phyloP scores from a whole-genome alignment of 2,888 invertebrate species.

The Brachyopa scutellaris region DNA sequence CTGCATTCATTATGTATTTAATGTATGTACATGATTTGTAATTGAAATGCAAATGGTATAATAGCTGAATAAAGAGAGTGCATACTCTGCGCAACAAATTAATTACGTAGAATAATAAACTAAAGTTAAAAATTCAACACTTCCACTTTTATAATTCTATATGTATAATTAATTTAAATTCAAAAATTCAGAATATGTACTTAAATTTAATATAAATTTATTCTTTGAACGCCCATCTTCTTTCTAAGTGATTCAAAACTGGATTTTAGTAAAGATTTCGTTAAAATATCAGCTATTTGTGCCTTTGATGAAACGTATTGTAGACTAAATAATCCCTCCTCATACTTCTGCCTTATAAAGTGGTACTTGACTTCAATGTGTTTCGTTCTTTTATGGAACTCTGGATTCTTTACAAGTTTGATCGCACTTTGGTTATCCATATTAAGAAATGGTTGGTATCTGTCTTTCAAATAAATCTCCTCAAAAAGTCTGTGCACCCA shows the following conservation, averaged over 20 bases:
- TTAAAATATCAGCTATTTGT: background rate
- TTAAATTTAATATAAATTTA: background rate
- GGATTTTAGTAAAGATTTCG: background rate
- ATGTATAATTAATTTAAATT: too few species aligned
- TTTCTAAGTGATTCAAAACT: background rate
- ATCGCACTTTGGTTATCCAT: conserved; percentile 74
- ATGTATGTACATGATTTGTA: too few species aligned
- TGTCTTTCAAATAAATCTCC: background rate
- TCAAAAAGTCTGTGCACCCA: conserved; percentile 25
- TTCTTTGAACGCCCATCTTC: background rate
- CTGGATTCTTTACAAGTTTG: conserved; percentile 3
- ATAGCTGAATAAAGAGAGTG: too few species aligned
- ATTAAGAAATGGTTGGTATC: conserved; percentile 46
- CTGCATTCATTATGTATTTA: too few species aligned
- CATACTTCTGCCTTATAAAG: background rate
- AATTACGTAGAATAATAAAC: too few species aligned
- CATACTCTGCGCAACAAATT: too few species aligned
- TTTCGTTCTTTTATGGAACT: background rate
- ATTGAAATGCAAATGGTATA: too few species aligned
- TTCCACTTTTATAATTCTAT: too few species aligned
- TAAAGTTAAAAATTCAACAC: too few species aligned
- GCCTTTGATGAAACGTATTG: background rate
- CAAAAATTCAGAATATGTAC: too few species aligned
- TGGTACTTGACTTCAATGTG: background rate
- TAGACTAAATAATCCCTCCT: background rate